Conservation (phyloP, 2,113 vertebrate species). For the Porphyrio hochstetteri region DNA sequence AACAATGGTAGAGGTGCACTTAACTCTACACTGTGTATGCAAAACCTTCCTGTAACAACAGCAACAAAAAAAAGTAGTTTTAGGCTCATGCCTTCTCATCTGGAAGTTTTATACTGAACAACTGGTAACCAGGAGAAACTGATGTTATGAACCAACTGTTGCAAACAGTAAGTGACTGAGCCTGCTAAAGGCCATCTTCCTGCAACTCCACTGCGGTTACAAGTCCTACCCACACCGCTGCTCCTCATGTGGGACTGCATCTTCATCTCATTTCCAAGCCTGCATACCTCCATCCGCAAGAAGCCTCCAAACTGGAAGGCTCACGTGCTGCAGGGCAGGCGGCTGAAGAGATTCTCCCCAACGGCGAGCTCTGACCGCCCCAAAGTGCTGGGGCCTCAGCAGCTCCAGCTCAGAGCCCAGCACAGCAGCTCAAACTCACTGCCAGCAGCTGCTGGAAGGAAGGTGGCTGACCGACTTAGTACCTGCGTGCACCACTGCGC, state of each 20-base stretch:
- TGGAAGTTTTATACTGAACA: not conserved
- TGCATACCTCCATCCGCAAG: not conserved
- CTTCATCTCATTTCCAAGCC: not conserved
- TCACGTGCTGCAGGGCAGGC: not conserved
- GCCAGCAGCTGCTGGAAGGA: rapidly evolving
- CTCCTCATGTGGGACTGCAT: not conserved
- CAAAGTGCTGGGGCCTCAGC: not conserved
- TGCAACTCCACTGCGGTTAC: not conserved
- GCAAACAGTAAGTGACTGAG: not conserved
- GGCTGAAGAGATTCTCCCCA: not conserved
- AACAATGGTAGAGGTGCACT: not conserved
- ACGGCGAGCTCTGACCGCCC: not conserved
- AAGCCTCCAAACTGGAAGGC: not conserved
- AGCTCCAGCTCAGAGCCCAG: not conserved
- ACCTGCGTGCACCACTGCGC: rapidly evolving
- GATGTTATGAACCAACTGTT: not conserved
- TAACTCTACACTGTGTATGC: not conserved
- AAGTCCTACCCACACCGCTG: not conserved
- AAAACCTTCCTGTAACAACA: not conserved
- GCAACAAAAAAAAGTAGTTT: not conserved
- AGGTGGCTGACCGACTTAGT: too few relatives aligned
- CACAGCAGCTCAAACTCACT: rapidly evolving
- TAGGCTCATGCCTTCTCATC: not conserved
- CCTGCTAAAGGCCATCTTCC: not conserved
- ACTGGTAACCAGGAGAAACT: not conserved